These are phyloP conservation scores for Sympetrum striolatum DNA, from an alignment of 2,888 invertebrate genomes.

Conservation along the genomic window DNA sequence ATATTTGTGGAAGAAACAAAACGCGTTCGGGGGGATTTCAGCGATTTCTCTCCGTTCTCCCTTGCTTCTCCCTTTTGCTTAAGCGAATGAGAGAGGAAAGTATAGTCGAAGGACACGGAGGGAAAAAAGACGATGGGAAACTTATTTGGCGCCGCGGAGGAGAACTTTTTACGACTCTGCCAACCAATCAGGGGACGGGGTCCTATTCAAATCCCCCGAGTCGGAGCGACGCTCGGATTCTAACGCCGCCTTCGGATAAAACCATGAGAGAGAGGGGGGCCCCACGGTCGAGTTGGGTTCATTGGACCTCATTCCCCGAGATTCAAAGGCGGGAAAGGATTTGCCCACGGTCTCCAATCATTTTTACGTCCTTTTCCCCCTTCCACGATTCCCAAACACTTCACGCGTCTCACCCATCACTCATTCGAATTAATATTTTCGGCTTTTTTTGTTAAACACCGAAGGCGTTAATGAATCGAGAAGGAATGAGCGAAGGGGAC, in stretches of 20 bases:
- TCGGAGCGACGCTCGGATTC: constrained; percentile 2
- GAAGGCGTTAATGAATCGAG: background rate
- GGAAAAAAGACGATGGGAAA: background rate
- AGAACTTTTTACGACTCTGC: constrained; percentile 27
- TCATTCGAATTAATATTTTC: background rate
- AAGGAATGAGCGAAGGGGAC: background rate
- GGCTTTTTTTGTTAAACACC: background rate
- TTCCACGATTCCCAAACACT: background rate
- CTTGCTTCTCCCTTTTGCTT: background rate
- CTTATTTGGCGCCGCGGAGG: constrained; percentile 28
- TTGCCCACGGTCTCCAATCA: background rate
- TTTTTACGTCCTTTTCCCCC: background rate
- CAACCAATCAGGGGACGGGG: constrained; percentile 25
- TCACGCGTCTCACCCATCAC: background rate
- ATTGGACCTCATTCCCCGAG: constrained; percentile 5
- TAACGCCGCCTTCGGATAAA: background rate
- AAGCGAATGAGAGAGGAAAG: background rate
- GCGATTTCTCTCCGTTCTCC: background rate
- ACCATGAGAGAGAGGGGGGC: background rate
- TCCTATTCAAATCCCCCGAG: constrained; percentile 33
- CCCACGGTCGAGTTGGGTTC: background rate
- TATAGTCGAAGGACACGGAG: background rate
- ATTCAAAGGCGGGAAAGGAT: constrained; percentile 8
- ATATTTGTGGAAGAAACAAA: too few relatives aligned
- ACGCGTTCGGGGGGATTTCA: background rate